Conservation (phyloP, 2,113 vertebrate species). For the Microtus pennsylvanicus region DNA sequence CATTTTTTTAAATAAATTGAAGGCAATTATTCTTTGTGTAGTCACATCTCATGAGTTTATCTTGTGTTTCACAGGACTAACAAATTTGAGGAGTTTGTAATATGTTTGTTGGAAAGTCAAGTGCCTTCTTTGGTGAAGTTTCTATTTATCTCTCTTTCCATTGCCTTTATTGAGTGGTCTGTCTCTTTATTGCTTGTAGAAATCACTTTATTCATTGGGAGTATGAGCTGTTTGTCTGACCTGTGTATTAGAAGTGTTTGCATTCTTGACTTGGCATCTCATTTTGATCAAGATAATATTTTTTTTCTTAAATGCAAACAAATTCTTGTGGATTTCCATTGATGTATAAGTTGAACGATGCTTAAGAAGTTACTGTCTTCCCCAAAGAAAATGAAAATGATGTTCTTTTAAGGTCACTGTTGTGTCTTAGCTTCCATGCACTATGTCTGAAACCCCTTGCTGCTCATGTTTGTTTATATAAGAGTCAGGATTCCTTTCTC, state of each 20-base stretch:
- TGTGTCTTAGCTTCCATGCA: background rate
- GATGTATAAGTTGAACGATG: background rate
- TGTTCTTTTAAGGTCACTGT: background rate
- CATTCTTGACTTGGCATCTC: background rate
- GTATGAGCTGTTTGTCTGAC: background rate
- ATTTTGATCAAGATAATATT: background rate
- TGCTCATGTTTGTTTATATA: background rate
- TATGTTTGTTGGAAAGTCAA: background rate
- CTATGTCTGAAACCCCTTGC: background rate
- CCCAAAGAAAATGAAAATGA: background rate
- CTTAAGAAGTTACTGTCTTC: background rate
- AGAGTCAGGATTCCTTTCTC: background rate
- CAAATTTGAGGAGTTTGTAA: background rate
- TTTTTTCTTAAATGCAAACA: slow-evolving; percentile 12
- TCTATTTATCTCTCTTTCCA: background rate
- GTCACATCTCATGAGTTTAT: background rate
- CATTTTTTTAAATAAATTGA: background rate
- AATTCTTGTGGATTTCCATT: background rate
- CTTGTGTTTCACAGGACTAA: background rate
- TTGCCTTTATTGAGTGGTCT: background rate
- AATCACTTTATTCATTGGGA: background rate
- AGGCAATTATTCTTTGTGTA: background rate
- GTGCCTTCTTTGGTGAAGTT: background rate
- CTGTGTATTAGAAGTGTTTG: background rate
- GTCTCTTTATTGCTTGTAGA: background rate